Evolutionary conservation across 37 sponge, comb jelly and placozoan genomes (phyloP), one percentile per base, ranked within the genome.

Genomic region (Geodia barretti): DNA sequence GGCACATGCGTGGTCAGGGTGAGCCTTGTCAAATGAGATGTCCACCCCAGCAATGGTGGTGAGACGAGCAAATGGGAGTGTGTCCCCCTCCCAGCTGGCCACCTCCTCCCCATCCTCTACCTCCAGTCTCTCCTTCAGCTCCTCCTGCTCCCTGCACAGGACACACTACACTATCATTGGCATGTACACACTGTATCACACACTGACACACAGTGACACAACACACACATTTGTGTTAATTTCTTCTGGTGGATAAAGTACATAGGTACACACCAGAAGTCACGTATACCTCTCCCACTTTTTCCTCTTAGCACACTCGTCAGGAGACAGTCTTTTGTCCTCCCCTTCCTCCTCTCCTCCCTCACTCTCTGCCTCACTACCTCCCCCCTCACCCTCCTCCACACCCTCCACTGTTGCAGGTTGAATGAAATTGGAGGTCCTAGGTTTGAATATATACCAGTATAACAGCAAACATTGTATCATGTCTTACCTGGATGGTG

Each of bases 41-140:
- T 97, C 98, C 28, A 93, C 93, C 23, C 98, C 98, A 30, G 85
- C 98, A 9, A 97, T 70, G 29, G 69, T 42, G 4, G 41, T 74
- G 14, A 97, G 84, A 5, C 9, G 2, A 23, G 36, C 35, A 68
- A 97, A 94, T 38, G 60, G 38, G 1, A 31, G 65, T 0, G 65
- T 69, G 17, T 74, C 76, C 3, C 61, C 67, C 37, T 54, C 60
- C 95, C 95, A 95, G 39, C 71, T 38, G 1, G 20, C 24, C 0
- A 95, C 95, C 24, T 86, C 92, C 14, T 73, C 83, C 61, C 76
- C 67, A 34, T 95, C 95, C n/a, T 75, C 77, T 8, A 81, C 80
- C 25, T 71, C 59, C 17, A 95, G 39, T 26, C 72, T 39, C 37
- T 31, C 11, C 41, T 91, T 91, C 60, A 95, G 62, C 17, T 76